Evolutionary conservation across 2,888 invertebrate species (phyloP), one percentile per base, ranked within the genome.

Genomic region (Plusia festucae): DNA sequence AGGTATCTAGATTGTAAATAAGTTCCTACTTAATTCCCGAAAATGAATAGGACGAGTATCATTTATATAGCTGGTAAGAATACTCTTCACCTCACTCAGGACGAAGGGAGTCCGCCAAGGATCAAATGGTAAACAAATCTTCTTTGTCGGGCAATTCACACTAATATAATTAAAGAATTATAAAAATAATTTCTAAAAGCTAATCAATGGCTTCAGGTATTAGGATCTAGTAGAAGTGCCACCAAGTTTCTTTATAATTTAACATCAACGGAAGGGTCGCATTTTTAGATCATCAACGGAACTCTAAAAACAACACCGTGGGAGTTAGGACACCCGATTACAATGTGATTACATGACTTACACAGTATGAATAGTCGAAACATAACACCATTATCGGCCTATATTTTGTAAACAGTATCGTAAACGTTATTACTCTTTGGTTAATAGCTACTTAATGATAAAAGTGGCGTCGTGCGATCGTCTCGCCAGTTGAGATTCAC

Each of bases 381-480:
- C 53, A 65, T 52, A 34, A 44, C 51, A 54, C 57, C 5, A 24
- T 46, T 18, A 13, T 58, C 49, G 32, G 53, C 22, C 11, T 67
- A 44, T 73, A 78, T 82, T 85, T 82, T 62, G 75, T 81, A 83
- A 85, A 84, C 82, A 84, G 8, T 68, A 60, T 56, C 57, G 69
- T 77, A 79, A 79, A 80, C 81, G 59, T 53, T 16, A 63, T 53
- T 9, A 9, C 18, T 49, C 18, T 49, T 34, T 40, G 40, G n/a
- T 40, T 40, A 40, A 15, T 4, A n/a, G 6, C n/a, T 40, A 6
- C 34, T 34, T 68, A 24, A 70, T 74, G 70, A 78, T 81, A 83
- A 82, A 82, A 76, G 68, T 63, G 55, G 52, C 20, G 46, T 56
- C 76, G 85, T 89, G 87, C 64, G 89, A 86, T 70, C 61, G 62